Base-by-base conservation (phyloP, 1,140 invertebrate genomes). In the Hermetia illucens region DNA sequence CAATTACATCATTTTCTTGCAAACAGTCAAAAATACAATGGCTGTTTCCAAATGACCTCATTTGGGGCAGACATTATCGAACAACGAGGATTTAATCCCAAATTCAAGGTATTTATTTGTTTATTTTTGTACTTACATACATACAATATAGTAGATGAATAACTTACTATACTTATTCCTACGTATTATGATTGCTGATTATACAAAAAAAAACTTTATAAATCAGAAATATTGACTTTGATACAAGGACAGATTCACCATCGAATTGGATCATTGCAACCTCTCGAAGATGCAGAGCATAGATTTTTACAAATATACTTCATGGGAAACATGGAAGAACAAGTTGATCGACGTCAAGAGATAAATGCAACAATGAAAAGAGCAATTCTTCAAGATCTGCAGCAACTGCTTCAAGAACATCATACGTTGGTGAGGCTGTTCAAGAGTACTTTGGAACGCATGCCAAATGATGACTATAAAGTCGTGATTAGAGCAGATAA, bases 381-480 rank as follows among this genome's bases (percentile, higher is more conserved):
- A n/a, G n/a, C n/a, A n/a, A n/a, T n/a, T n/a, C n/a, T n/a, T n/a
- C n/a, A n/a, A n/a, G n/a, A n/a, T n/a, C n/a, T n/a, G n/a, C n/a
- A n/a, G n/a, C n/a, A n/a, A n/a, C n/a, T n/a, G n/a, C 52, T 59
- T 27, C 38, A 47, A 55, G 45, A 44, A 39, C 46, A 19, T 41
- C 60, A 38, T 53, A 62, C 47, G 30, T 36, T 27, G 22, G 63
- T 15, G 44, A 63, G 43, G 47, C 63, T 55, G 34, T 61, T 49
- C 51, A 63, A 46, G 36, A 41, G 25, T 62, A 58, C 27, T 44
- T 64, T 55, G 22, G 49, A 55, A 15, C 39, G 40, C 31, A 59
- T 64, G 53, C 53, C 53, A 50, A 40, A 41, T 29, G 56, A 65
- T 52, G 40, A 53, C 36, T 47, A 58, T 36, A 52, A 51, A 52